Conservation (phyloP, 2,113 vertebrate species). For the Lontra canadensis region DNA sequence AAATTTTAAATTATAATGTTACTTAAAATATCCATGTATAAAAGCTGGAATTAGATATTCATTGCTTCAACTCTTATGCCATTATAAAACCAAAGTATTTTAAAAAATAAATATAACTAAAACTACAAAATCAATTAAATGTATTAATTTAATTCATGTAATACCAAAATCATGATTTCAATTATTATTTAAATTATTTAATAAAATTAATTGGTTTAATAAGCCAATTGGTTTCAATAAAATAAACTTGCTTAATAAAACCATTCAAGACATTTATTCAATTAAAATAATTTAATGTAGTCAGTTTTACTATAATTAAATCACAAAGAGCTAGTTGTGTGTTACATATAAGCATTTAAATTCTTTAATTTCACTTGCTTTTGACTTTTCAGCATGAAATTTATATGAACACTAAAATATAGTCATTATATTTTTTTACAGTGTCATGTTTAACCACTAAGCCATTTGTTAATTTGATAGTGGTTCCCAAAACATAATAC, state of each 20-base stretch:
- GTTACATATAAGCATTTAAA: not conserved
- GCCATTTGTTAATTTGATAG: not conserved
- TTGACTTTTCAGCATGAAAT: not conserved
- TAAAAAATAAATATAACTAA: not conserved
- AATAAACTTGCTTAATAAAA: not conserved
- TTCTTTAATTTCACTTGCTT: not conserved
- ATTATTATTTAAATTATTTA: not conserved
- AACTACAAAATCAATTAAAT: not conserved
- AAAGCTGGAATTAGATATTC: not conserved
- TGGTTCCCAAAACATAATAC: not conserved
- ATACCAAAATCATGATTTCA: not conserved
- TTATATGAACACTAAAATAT: not conserved
- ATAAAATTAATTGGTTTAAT: not conserved
- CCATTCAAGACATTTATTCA: not conserved
- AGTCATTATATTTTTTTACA: not conserved
- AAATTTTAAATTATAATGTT: not conserved
- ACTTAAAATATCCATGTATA: not conserved
- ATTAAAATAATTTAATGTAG: not conserved
- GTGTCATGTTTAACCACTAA: not conserved
- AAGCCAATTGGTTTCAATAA: not conserved
- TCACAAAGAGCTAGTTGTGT: not conserved
- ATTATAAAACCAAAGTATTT: not conserved
- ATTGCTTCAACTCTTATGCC: not conserved
- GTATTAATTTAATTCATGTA: not conserved
- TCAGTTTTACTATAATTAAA: not conserved